phyloP scores from a whole-genome alignment of 37 sponge, comb jelly and placozoan species.

The Spongilla lacustris region DNA sequence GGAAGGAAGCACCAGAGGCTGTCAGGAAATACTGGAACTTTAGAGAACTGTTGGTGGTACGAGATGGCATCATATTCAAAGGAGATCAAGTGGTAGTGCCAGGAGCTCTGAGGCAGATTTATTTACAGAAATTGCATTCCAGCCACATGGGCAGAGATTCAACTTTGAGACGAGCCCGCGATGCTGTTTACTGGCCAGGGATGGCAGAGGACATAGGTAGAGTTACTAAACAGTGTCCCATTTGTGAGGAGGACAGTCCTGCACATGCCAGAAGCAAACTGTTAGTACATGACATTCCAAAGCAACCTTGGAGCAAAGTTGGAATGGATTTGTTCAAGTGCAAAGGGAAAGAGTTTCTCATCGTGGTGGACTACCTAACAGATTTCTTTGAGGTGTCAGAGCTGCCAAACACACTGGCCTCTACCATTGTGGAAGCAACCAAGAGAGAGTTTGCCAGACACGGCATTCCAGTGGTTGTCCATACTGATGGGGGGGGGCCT shows the following conservation, averaged over 20 bases:
- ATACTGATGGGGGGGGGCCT: too few relatives aligned
- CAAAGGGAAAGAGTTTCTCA: slow-evolving; percentile 27
- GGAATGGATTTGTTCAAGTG: slow-evolving; percentile 26
- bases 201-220: slow-evolving; percentile 10
- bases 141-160: too few relatives aligned
- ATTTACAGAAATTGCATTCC: too few relatives aligned
- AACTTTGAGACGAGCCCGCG: background rate
- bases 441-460: slow-evolving; percentile 44
- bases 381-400: slow-evolving; percentile 6
- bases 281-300: slow-evolving; percentile 11
- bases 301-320: slow-evolving; percentile 33
- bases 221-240: slow-evolving; percentile 17
- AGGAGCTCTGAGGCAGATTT: too few relatives aligned
- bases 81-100: too few relatives aligned
- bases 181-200: slow-evolving; percentile 40
- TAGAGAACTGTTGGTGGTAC: too few relatives aligned
- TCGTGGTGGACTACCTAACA: slow-evolving; percentile 38
- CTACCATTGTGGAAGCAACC: slow-evolving; percentile 2
- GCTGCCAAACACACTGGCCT: slow-evolving; percentile 20
- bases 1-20: too few relatives aligned
- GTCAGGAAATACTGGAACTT: too few relatives aligned
- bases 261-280: slow-evolving; percentile 23
- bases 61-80: too few relatives aligned
- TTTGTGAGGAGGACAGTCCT: slow-evolving; percentile 10
- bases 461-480: slow-evolving; percentile 10